Evolutionary conservation across 2,113 vertebrate species (phyloP), one percentile per base, ranked within the genome.

Genomic region (Lota lota): DNA sequence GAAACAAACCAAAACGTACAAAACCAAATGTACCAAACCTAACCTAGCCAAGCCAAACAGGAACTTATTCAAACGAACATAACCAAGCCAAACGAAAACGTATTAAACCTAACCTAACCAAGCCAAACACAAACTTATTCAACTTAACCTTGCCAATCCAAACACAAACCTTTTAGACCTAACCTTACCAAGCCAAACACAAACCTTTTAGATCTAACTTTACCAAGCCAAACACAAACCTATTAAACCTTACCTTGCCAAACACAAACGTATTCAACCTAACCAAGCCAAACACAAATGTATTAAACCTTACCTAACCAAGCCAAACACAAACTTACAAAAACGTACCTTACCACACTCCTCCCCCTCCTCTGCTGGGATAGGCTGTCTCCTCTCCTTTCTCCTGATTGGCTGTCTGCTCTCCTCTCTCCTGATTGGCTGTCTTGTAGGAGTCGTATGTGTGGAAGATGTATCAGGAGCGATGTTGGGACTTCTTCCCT

Each of bases 391-490:
- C 22, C 14, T 16, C 14, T 20, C 5, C 10, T 33, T 16, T 15
- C n/a, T 62, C 14, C 17, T 3, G 5, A 18, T 59, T 64, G 5
- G 40, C 22, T 21, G 56, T 1, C 5, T 20, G 0, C 57, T 24
- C 6, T 28, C 47, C 20, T 21, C 47, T 15, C 40, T 50, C 20
- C 21, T 28, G 11, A 36, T 18, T 63, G 8, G 8, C 5, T 63
- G 61, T 47, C 36, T 70, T 47, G 8, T 70, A 97, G 95, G 95
- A 97, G 83, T 97, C 95, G 0, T 97, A 97, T 0, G 95, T 97
- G 67, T 97, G 95, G 95, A 97, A 97, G 90, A 92, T 96, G 94
- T 97, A 97, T 82, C 93, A 94, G 73, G 95, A 96, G 64, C 89
- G 95, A 69, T 95, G 94, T 80, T 97, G 95, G 95, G 95, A 97